These are phyloP conservation scores for Lumbricus terrestris DNA, from an alignment of 2,888 invertebrate species.

Conservation along the genomic window DNA sequence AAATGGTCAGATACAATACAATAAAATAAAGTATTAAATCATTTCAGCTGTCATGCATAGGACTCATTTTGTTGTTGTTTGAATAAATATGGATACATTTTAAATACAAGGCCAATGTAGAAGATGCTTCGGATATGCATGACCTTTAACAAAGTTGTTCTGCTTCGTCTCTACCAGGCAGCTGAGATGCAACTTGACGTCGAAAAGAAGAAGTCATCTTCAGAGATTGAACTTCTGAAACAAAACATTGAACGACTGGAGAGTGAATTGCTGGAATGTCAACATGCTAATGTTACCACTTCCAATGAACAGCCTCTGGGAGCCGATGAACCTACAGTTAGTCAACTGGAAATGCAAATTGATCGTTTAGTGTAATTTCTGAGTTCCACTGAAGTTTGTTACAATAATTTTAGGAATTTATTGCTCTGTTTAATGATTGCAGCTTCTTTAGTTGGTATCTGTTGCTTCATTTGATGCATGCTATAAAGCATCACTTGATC, in stretches of 20 bases:
- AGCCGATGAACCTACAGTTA: background rate
- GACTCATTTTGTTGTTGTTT: no score
- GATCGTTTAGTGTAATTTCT: background rate
- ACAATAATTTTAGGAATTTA: background rate
- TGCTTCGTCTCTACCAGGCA: background rate
- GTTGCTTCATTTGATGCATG: no score
- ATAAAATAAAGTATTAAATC: no score
- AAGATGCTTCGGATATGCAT: background rate
- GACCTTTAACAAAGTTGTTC: background rate
- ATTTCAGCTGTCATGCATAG: no score
- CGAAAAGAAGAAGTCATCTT: background rate
- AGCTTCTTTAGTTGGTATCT: no score
- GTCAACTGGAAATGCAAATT: background rate
- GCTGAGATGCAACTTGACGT: background rate
- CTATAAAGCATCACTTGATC: no score
- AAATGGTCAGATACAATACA: no score
- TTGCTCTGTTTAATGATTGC: background rate
- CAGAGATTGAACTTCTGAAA: background rate
- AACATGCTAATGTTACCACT: background rate
- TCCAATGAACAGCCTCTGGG: background rate
- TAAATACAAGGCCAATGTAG: background rate
- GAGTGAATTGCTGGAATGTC: background rate
- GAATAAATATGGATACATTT: background rate
- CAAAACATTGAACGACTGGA: constrained; percentile 9
- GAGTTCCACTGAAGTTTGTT: background rate